A percentile compares a stretch with the other conserved stretches of the same genome.
phyloP scores from a whole-genome alignment of 2,888 invertebrate species.

The Fragum whitleyi region DNA sequence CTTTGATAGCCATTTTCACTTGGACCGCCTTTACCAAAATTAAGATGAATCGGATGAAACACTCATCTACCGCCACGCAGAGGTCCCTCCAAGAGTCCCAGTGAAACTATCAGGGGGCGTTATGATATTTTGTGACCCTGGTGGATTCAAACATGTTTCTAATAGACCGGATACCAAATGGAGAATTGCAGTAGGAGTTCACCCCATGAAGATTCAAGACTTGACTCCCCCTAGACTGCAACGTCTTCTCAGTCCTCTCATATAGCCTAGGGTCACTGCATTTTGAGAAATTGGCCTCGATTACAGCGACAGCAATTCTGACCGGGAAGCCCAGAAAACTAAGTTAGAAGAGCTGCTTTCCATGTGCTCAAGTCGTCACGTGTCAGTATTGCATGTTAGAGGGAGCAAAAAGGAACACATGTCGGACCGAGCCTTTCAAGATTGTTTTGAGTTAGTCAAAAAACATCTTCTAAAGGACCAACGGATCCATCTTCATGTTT shows the following conservation, averaged over 20 bases:
- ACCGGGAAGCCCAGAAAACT: too few relatives aligned
- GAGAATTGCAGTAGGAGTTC: neutral
- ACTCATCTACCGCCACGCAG: neutral
- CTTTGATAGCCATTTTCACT: neutral
- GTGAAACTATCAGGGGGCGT: neutral
- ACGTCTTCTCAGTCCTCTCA: too few relatives aligned
- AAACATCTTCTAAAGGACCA: neutral
- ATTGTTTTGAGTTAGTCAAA: constrained; percentile 1
- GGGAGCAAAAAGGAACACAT: neutral
- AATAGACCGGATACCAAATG: neutral
- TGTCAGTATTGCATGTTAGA: neutral
- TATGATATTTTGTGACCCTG: neutral
- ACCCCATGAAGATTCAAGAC: neutral
- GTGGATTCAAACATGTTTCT: neutral
- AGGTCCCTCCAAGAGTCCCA: neutral
- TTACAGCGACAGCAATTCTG: too few relatives aligned
- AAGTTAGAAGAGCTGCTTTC: too few relatives aligned
- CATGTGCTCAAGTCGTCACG: neutral
- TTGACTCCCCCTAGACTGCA: neutral
- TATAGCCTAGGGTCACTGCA: neutral
- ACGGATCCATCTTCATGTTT: constrained; percentile 16
- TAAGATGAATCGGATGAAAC: neutral
- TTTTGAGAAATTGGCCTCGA: neutral
- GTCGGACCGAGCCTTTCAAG: neutral
- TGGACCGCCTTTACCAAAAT: neutral